phyloP scores from a whole-genome alignment of 2,888 invertebrate genomes.

The Drosophila barbarae region DNA sequence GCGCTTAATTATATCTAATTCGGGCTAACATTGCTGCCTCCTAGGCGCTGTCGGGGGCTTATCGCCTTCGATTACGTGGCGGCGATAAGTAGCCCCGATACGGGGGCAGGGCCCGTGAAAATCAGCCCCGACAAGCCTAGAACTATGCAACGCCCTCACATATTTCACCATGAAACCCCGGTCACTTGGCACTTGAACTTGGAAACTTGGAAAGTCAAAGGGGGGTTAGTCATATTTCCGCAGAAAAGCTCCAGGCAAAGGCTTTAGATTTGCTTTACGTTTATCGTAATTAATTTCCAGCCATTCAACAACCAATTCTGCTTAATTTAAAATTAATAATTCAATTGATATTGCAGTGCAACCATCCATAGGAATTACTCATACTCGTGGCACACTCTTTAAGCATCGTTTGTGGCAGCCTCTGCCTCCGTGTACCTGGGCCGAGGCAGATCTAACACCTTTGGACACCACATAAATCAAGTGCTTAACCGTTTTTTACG shows the following conservation, averaged over 20 bases:
- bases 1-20: slow-evolving; percentile 33
- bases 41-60: slow-evolving; percentile 48
- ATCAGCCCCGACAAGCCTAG: slow-evolving; percentile 43
- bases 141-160: slow-evolving; percentile 46
- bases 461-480: slow-evolving; percentile 36
- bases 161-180: slow-evolving; percentile 10
- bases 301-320: not conserved
- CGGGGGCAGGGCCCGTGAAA: slow-evolving; percentile 7
- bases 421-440: slow-evolving; percentile 3
- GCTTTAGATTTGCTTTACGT: not conserved
- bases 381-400: not conserved
- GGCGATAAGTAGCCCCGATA: slow-evolving; percentile 31
- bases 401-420: not conserved
- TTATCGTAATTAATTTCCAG: not conserved
- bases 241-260: not conserved
- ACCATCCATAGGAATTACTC: not conserved
- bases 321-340: not conserved
- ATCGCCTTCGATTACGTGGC: slow-evolving; percentile 32
- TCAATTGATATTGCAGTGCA: not conserved
- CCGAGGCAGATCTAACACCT: slow-evolving; percentile 31
- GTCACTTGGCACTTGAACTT: not conserved
- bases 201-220: slow-evolving; percentile 1
- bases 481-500: slow-evolving; percentile 36
- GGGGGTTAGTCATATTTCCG: slow-evolving; percentile 1
- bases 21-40: slow-evolving; percentile 43